phyloP scores from a whole-genome alignment of 2,888 invertebrate species.

The Ormia ochracea region DNA sequence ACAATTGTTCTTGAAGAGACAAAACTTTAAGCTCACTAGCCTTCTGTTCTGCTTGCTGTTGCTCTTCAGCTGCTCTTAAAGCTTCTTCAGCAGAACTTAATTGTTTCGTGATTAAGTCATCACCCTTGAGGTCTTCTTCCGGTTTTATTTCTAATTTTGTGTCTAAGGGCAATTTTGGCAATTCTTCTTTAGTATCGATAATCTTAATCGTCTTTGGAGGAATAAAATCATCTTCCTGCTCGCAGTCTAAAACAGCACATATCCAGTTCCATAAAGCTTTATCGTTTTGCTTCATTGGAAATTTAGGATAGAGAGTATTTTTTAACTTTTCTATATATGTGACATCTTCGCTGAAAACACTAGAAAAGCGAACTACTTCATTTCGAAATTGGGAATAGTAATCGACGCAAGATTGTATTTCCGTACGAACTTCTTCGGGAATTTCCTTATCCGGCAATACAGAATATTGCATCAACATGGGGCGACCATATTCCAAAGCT shows the following conservation, averaged over 20 bases:
- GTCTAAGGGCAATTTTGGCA: constrained; percentile 54
- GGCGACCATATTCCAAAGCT: constrained; percentile 90
- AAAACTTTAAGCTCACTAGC: constrained; percentile 73
- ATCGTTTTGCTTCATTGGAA: constrained; percentile 88
- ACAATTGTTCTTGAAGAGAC: constrained; percentile 75
- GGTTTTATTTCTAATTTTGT: constrained; percentile 57
- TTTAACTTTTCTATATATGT: constrained; percentile 91
- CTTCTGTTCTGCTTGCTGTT: constrained; percentile 69
- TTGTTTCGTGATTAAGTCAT: constrained; percentile 65
- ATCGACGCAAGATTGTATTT: constrained; percentile 90
- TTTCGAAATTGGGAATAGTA: constrained; percentile 85
- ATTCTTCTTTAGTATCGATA: constrained; percentile 69
- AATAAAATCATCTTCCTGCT: constrained; percentile 84
- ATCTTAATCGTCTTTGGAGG: constrained; percentile 75
- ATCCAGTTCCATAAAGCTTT: constrained; percentile 88
- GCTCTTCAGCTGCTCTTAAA: constrained; percentile 68
- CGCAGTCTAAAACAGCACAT: constrained; percentile 85
- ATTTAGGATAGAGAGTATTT: constrained; percentile 86
- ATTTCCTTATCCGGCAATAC: constrained; percentile 88
- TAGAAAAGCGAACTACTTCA: constrained; percentile 82
- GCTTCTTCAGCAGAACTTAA: constrained; percentile 67
- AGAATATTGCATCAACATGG: constrained; percentile 92
- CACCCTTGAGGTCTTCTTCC: constrained; percentile 66
- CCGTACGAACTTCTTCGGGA: constrained; percentile 87
- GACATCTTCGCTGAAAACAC: constrained; percentile 78